Evolutionary conservation across 2,113 vertebrate genomes (phyloP), one percentile per base, ranked within the genome.

Genomic region (Mesembrinibis cayennensis): DNA sequence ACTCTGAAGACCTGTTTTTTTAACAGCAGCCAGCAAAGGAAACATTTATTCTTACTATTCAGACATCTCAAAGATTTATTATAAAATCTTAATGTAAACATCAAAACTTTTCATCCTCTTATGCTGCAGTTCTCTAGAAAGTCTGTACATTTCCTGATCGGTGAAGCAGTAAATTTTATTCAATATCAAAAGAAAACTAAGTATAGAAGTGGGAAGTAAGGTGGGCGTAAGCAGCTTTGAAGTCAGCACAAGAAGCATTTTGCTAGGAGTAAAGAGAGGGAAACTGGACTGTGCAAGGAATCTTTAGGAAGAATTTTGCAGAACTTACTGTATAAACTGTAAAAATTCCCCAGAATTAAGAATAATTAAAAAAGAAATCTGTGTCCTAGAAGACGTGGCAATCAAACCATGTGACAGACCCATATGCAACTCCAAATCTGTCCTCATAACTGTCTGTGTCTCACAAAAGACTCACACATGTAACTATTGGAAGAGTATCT

Each of bases 361-460:
- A 95, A 97, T 97, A 96, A 97, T 97, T 97, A 88, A 96, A 97
- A 94, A 97, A 97, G 94, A 98, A 98, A 97, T 98, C 96, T 97
- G 97, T 97, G 97, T 98, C 97, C 96, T 98, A 96, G 96, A 98
- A 98, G 98, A 98, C 97, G 98, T 97, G 97, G 97, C 97, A 98
- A 98, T 98, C 97, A 98, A 98, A 97, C 94, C 98, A 98, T 98
- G 98, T 98, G 98, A 98, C 98, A 98, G 97, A 98, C 98, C 98
- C 98, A 98, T 98, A 98, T 98, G 98, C 97, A 98, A 98, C 98
- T 98, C 97, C 98, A 98, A 98, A 98, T 98, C 98, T 98, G 98
- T 98, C 98, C 98, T 98, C 95, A 45, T 98, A 97, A 98, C 97
- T 98, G 98, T 98, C 98, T 98, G 96, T 94, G 95, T 97, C 98